Evolutionary conservation across 35 echinoderm and acorn worm species (phyloP).

Genomic region (Apostichopus parvimensis): DNA sequence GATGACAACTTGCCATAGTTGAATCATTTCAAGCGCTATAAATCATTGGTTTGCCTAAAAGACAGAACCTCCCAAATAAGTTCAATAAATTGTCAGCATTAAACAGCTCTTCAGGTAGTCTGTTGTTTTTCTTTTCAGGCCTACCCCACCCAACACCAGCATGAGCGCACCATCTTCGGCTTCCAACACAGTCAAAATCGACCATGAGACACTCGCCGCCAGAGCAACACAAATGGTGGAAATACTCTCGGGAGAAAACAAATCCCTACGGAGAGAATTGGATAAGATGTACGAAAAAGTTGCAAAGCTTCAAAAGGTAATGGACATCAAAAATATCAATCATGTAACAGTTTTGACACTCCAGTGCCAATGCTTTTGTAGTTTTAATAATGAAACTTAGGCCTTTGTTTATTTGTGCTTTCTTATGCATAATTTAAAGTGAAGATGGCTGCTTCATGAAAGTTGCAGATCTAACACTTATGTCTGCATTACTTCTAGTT

Average conservation of each 20-base stretch:
- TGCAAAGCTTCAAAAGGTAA: constrained; percentile 92
- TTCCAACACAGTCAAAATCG: constrained; percentile 50
- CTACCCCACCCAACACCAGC: constrained; percentile 27
- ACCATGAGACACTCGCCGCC: constrained; percentile 88
- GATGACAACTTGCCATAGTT: no score
- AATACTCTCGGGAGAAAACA: constrained; percentile 91
- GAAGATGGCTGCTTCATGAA: no score
- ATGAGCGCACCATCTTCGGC: constrained; percentile 31
- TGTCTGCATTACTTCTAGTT: no score
- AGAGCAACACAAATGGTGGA: constrained; percentile 93
- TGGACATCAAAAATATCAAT: background rate
- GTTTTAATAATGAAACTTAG: background rate
- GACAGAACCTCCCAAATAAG: no score
- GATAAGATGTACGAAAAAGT: constrained; percentile 87
- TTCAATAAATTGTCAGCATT: no score
- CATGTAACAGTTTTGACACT: background rate
- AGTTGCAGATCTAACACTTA: no score
- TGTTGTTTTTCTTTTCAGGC: background rate
- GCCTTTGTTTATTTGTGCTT: no score
- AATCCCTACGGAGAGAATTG: constrained; percentile 76
- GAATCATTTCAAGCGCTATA: no score
- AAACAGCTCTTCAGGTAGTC: no score
- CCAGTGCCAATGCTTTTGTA: background rate
- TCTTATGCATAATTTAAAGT: no score
- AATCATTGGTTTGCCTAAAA: no score